These are phyloP conservation scores for Trichonephila clavipes DNA, from an alignment of 1,140 invertebrate genomes.

Conservation along the genomic window DNA sequence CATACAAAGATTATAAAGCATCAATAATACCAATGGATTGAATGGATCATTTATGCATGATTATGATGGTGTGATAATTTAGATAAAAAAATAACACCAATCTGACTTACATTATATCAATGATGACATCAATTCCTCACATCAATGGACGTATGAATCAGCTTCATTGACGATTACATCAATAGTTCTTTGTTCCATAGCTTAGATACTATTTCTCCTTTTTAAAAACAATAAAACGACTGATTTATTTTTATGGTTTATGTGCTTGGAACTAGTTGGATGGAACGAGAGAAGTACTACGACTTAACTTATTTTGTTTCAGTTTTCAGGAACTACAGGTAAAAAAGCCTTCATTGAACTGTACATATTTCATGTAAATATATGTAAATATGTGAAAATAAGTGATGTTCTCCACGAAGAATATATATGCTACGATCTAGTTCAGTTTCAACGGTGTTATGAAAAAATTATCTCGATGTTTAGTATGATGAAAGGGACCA, in stretches of 20 bases:
- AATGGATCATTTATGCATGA: too few species aligned
- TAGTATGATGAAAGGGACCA: constrained; percentile 48
- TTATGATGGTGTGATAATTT: too few species aligned
- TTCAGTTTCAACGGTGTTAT: constrained; percentile 50
- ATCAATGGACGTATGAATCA: neutral
- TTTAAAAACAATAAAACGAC: neutral
- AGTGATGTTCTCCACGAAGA: neutral
- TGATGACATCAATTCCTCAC: neutral
- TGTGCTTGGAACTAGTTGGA: neutral
- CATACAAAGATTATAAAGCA: too few species aligned
- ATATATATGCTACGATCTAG: neutral
- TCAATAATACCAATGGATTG: too few species aligned
- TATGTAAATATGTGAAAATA: constrained; percentile 30
- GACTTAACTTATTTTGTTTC: constrained; percentile 26
- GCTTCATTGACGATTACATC: neutral
- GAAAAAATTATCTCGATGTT: constrained; percentile 45
- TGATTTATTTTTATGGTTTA: neutral
- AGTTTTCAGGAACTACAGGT: neutral
- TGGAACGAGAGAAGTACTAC: neutral
- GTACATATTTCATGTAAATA: constrained; percentile 45
- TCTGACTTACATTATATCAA: neutral
- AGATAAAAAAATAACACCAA: neutral
- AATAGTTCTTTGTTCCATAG: neutral
- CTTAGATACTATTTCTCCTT: neutral
- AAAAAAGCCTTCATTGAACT: constrained; percentile 28